Evolutionary conservation across 2,888 invertebrate species (phyloP).

Genomic region (Scaptodrosophila latifasciaeformis): DNA sequence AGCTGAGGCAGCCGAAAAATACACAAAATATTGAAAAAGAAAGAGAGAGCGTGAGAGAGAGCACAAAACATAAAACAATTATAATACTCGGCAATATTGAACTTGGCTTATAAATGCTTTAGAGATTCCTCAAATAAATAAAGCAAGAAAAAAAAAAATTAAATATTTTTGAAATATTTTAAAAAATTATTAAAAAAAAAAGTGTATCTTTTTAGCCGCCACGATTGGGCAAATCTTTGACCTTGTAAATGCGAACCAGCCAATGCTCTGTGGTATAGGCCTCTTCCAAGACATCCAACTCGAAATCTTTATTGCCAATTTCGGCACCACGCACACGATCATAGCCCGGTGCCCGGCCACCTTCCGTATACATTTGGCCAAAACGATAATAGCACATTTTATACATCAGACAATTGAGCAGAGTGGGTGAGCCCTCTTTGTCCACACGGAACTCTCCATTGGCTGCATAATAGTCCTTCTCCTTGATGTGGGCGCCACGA

Average conservation of each 20-base stretch:
- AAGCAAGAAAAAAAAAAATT: too few species aligned
- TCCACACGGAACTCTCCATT: conserved; percentile 98
- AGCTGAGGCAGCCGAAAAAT: background rate
- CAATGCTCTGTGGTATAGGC: conserved; percentile 99
- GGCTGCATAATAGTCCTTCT: conserved; percentile 96
- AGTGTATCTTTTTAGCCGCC: conserved; percentile 86
- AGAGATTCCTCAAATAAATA: too few species aligned
- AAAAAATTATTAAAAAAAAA: too few species aligned
- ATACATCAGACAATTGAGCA: conserved; percentile 99
- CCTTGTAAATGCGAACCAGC: conserved; percentile 98
- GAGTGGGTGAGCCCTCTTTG: conserved; percentile 92
- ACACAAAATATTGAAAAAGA: background rate
- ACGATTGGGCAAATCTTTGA: conserved; percentile 94
- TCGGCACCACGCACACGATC: conserved; percentile 96
- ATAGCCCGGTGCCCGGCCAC: conserved; percentile 89
- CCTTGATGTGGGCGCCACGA: conserved; percentile 98
- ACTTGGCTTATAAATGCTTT: background rate
- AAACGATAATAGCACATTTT: conserved; percentile 97
- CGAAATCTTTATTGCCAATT: conserved; percentile 96
- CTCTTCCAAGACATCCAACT: conserved; percentile 95
- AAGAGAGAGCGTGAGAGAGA: background rate
- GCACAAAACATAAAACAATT: background rate
- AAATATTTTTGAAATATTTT: too few species aligned
- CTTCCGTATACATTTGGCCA: conserved; percentile 85
- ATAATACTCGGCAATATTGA: background rate